Evolutionary conservation across 1,140 invertebrate species (phyloP).

Genomic region (Mylabris phalerata): DNA sequence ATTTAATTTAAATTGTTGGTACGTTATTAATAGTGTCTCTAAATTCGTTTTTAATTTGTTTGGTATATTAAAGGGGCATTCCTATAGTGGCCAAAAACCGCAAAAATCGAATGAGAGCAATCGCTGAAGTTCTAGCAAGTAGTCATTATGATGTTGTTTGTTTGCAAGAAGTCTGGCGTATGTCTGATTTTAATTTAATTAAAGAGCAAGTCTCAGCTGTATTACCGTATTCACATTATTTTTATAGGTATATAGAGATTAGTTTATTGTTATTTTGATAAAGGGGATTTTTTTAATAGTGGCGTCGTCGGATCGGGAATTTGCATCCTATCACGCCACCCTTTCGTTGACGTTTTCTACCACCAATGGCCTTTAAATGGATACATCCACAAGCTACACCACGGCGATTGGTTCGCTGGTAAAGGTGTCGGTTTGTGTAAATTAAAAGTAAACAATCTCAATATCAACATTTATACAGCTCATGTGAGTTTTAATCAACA

Average conservation of each 20-base stretch:
- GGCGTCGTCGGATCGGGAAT: conserved; percentile 88
- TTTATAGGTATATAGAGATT: conserved; percentile 65
- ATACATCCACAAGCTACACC: conserved; percentile 91
- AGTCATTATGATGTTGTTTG: conserved; percentile 81
- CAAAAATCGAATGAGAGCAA: conserved; percentile 66
- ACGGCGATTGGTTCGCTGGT: conserved; percentile 97
- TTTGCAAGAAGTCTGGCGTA: conserved; percentile 87
- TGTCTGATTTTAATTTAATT: conserved; percentile 67
- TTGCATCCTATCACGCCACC: conserved; percentile 81
- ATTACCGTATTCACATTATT: conserved; percentile 87
- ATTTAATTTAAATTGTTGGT: conserved; percentile 57
- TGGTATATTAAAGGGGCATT: conserved; percentile 64
- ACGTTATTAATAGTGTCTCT: conserved; percentile 27
- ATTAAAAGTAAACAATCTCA: conserved; percentile 55
- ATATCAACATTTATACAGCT: conserved; percentile 81
- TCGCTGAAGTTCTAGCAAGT: conserved; percentile 62
- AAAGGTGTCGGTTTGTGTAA: conserved; percentile 90
- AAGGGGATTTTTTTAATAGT: conserved; percentile 46
- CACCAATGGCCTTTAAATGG: conserved; percentile 94
- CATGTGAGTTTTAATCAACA: conserved; percentile 63
- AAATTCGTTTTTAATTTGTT: conserved; percentile 5
- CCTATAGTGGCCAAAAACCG: conserved; percentile 72
- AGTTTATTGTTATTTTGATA: too few species aligned
- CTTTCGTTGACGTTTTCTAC: conserved; percentile 83
- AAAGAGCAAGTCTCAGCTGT: conserved; percentile 51